Base-by-base conservation (phyloP, 1,140 invertebrate genomes). In the Drosophila cardini region DNA sequence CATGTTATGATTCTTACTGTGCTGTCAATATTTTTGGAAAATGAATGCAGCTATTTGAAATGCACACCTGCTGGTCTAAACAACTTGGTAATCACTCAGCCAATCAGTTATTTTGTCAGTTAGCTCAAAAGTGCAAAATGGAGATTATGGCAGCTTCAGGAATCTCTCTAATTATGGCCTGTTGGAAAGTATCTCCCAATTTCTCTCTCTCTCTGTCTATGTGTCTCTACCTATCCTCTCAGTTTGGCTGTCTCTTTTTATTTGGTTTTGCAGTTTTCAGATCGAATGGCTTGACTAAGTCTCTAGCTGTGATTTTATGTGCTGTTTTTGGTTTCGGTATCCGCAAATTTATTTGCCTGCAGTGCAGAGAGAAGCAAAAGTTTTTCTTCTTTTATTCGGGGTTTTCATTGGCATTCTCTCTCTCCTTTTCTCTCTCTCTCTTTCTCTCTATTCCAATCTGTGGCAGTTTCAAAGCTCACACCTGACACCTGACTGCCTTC, bases 311-410 rank as follows among this genome's bases (percentile, higher is more conserved):
- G 82, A 86, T 87, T 89, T 87, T 87, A 87, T 89, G 72, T 87
- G 79, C 84, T 87, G 80, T 84, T 83, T 87, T 86, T 72, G 80
- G 84, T 89, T 89, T 89, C 69, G 72, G 79, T 79, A 89, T 87
- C 72, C 83, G 72, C 65, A 87, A 87, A 87, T 87, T 87, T 87
- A 87, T 87, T 87, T 87, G 84, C 84, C 83, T 87, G 83, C 83
- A 87, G 80, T 87, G 83, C 83, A 70, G 83, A 79, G 80, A 72
- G 69, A 76, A 73, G 72, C 78, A 76, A 83, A 86, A 70, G 30
- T 26, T 74, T 52, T 15, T 15, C 21, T 50, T 30, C 21, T 30
- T 30, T 52, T 84, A 76, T 80, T 80, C 61, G 76, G 60, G 32
- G 50, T 13, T 68, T 67, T 62, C 58, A 34, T 45, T 30, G 15